Conservation (phyloP, 2,888 invertebrate genomes). For the Penaeus monodon region DNA sequence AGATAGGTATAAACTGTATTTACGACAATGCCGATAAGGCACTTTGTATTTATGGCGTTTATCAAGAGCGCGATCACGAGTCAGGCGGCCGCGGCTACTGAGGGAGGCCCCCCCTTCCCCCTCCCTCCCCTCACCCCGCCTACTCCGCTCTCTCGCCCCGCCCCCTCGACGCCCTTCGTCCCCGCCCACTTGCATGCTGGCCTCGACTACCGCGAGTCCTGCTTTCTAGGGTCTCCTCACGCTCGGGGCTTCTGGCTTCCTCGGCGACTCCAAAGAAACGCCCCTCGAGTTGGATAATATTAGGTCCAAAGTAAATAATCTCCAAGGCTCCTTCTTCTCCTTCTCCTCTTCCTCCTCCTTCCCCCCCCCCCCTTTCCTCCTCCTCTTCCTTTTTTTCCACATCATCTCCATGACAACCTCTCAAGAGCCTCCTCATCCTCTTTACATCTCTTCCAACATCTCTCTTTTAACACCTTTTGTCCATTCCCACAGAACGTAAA, state of each 20-base stretch:
- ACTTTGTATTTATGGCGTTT: conserved; percentile 41
- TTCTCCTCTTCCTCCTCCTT: not conserved
- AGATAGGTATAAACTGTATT: conserved; percentile 42
- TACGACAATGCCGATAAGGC: conserved; percentile 33
- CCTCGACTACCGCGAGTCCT: too few relatives aligned
- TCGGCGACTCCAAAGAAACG: too few relatives aligned
- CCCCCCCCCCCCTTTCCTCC: not conserved
- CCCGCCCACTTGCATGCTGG: not conserved
- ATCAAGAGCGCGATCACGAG: conserved; percentile 15
- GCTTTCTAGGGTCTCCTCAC: too few relatives aligned
- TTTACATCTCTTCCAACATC: too few relatives aligned
- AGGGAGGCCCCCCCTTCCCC: not conserved
- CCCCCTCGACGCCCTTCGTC: not conserved
- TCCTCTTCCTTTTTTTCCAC: too few relatives aligned
- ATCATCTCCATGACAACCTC: too few relatives aligned
- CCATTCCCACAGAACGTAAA: too few relatives aligned
- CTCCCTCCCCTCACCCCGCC: not conserved
- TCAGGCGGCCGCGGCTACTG: conserved; percentile 5
- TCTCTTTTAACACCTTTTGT: too few relatives aligned
- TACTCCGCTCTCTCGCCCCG: not conserved
- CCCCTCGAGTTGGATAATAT: not conserved
- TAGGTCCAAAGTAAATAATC: not conserved
- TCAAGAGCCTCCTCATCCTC: too few relatives aligned
- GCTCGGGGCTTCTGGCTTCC: too few relatives aligned
- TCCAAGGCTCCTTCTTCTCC: not conserved